Conservation (phyloP, 2,113 vertebrate genomes). For the Balaenoptera acutorostrata region DNA sequence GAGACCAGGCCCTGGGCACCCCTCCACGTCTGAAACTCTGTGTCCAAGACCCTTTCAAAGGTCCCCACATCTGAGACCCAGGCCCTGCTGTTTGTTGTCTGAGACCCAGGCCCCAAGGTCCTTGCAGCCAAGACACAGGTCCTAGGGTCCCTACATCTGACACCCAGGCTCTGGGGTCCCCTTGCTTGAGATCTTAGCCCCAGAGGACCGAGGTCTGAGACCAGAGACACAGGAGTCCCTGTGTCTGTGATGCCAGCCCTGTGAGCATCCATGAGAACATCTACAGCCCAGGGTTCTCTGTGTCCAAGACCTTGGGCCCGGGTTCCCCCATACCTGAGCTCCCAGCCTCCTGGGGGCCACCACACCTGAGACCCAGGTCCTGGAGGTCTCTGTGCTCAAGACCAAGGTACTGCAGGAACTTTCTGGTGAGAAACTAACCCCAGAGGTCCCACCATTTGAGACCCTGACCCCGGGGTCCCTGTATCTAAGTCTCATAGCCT, state of each 20-base stretch:
- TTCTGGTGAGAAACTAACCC: background rate
- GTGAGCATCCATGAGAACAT: background rate
- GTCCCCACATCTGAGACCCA: background rate
- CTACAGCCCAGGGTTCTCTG: background rate
- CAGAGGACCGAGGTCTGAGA: background rate
- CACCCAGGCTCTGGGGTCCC: background rate
- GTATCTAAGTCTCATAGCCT: background rate
- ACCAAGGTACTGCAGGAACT: background rate
- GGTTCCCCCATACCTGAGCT: background rate
- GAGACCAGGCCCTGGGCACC: background rate
- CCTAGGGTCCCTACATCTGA: background rate
- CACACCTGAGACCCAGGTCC: background rate
- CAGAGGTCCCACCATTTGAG: background rate
- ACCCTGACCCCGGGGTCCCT: background rate
- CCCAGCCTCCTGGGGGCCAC: background rate
- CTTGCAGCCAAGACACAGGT: background rate
- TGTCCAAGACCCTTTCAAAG: background rate
- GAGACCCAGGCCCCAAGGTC: background rate
- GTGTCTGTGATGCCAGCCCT: background rate
- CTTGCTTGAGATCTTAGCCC: background rate
- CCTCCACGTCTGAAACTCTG: background rate
- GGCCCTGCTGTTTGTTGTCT: background rate
- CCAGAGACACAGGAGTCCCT: background rate
- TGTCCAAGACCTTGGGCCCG: background rate
- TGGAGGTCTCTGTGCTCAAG: background rate